Evolutionary conservation across 2,797 vertebrate species (phyloP).

Genomic region (Lepilemur ruficaudatus): DNA sequence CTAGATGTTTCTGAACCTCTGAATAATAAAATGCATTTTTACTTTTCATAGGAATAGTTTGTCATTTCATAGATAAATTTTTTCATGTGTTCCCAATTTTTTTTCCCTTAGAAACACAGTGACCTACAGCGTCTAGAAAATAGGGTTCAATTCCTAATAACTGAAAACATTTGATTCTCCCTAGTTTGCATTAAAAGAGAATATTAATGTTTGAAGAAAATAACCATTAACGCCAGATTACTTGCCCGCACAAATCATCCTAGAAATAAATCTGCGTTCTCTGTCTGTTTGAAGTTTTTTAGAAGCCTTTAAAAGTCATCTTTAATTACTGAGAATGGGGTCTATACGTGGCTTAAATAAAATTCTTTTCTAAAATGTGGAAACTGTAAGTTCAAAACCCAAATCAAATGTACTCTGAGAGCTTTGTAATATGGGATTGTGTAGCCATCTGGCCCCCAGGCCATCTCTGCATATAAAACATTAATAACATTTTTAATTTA

Average conservation of each 20-base stretch:
- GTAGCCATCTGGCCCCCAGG: conserved; percentile 60
- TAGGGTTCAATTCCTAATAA: not conserved
- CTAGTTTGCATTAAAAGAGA: not conserved
- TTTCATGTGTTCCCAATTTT: not conserved
- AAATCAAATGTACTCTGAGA: conserved; percentile 59
- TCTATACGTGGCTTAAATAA: conserved; percentile 49
- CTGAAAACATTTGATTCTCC: not conserved
- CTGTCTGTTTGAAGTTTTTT: not conserved
- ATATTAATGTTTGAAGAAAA: not conserved
- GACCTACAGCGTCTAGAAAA: not conserved
- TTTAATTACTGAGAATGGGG: conserved; percentile 34
- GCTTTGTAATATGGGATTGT: conserved; percentile 48
- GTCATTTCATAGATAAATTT: not conserved
- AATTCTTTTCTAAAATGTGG: conserved; percentile 25
- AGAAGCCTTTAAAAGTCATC: conserved; percentile 51
- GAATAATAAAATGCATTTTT: not conserved
- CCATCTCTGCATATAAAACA: conserved; percentile 60
- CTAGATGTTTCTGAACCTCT: conserved; percentile 21
- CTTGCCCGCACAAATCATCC: conserved; percentile 3
- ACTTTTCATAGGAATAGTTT: conserved; percentile 4
- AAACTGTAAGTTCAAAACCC: conserved; percentile 58
- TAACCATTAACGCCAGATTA: not conserved
- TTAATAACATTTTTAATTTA: conserved; percentile 79
- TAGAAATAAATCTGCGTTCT: not conserved
- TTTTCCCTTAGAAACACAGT: not conserved